Percentiles rank a stretch among this genome's conserved stretches.
phyloP scores from a whole-genome alignment of 2,888 invertebrate genomes.

The Tribolium freemani region DNA sequence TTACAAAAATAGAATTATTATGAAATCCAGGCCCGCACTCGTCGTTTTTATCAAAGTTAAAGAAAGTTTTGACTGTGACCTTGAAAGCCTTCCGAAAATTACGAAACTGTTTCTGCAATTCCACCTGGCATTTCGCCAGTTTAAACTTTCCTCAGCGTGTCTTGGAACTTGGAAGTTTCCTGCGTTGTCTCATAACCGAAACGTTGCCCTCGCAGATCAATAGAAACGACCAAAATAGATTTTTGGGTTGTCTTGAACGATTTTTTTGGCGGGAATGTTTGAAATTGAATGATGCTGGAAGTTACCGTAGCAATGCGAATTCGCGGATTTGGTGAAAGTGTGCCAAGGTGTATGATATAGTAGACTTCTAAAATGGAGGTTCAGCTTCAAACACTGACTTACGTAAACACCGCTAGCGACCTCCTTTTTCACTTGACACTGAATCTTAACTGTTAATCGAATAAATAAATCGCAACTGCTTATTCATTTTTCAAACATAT shows the following conservation, averaged over 20 bases:
- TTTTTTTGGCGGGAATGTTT: not conserved
- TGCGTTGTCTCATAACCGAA: not conserved
- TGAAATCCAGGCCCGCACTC: not conserved
- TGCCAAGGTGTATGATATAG: conserved; percentile 53
- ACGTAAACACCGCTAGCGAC: conserved; percentile 56
- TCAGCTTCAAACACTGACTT: conserved; percentile 37
- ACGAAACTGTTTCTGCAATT: not conserved
- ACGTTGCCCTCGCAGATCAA: not conserved
- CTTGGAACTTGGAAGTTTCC: not conserved
- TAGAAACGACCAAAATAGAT: not conserved
- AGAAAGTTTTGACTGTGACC: not conserved
- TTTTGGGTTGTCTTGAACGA: no score
- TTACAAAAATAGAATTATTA: not conserved
- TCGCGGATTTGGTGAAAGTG: conserved; percentile 57
- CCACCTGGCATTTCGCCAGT: conserved; percentile 13
- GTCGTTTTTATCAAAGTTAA: not conserved
- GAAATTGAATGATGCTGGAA: not conserved
- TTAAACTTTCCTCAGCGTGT: conserved; percentile 16
- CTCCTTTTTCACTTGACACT: conserved; percentile 58
- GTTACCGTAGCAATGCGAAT: not conserved
- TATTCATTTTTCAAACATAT: not conserved
- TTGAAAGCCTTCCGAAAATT: not conserved
- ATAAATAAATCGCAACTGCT: conserved; percentile 14
- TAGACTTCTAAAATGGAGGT: conserved; percentile 35
- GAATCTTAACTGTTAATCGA: conserved; percentile 45